Conservation (phyloP, 2,888 invertebrate genomes). For the Mimas tiliae region DNA sequence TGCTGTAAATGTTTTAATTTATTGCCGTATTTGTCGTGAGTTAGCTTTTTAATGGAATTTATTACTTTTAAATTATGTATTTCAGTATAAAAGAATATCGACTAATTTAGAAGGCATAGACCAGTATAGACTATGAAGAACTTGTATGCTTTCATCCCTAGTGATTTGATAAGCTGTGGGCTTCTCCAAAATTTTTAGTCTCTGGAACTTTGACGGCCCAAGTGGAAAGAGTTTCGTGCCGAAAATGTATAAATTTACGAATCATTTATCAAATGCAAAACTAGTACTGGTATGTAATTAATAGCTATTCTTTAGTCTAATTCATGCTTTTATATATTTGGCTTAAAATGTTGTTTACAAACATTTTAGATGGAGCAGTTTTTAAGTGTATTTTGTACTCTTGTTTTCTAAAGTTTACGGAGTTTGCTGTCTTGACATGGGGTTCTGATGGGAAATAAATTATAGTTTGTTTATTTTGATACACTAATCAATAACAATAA, state of each 20-base stretch:
- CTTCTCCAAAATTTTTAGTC: constrained; percentile 43
- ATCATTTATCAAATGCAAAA: constrained; percentile 70
- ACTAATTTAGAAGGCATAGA: neutral
- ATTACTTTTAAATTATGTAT: too few species aligned
- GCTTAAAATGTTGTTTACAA: neutral
- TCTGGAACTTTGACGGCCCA: constrained; percentile 73
- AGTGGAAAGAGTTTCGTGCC: constrained; percentile 70
- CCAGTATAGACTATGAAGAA: constrained; percentile 12
- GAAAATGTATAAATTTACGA: constrained; percentile 81
- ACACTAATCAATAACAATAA: constrained; percentile 41
- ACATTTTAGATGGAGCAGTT: neutral
- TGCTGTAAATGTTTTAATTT: too few species aligned
- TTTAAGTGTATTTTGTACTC: constrained; percentile 30
- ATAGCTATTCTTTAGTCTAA: constrained; percentile 11
- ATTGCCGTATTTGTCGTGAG: too few species aligned
- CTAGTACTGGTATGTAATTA: constrained; percentile 70
- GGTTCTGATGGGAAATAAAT: neutral
- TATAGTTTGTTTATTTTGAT: constrained; percentile 9
- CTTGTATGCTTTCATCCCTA: too few species aligned
- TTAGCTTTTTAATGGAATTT: too few species aligned
- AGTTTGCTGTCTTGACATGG: constrained; percentile 17
- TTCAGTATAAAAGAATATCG: too few species aligned
- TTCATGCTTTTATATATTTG: constrained; percentile 2
- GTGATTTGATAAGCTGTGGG: neutral
- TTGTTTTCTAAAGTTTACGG: constrained; percentile 45